phyloP scores from a whole-genome alignment of 2,888 invertebrate genomes.

The Cetonia aurata region DNA sequence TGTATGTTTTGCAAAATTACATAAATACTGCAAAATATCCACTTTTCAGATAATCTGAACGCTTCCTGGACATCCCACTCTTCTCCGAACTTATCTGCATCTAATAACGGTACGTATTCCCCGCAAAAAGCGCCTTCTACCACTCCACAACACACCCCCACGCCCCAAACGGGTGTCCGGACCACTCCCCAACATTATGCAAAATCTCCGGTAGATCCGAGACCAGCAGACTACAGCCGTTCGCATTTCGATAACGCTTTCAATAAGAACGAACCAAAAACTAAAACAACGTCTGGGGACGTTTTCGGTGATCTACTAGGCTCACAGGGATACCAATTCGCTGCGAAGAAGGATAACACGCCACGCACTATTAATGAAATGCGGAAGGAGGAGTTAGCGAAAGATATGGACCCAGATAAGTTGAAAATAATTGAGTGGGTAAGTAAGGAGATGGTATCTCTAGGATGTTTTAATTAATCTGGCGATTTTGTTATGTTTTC shows the following conservation, averaged over 20 bases:
- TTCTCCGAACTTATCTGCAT: constrained; percentile 42
- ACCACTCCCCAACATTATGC: constrained; percentile 61
- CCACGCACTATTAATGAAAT: constrained; percentile 93
- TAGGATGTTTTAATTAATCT: background rate
- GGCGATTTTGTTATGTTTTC: constrained; percentile 41
- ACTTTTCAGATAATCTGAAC: constrained; percentile 61
- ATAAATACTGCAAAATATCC: background rate
- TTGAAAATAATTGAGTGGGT: constrained; percentile 87
- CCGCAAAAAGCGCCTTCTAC: constrained; percentile 59
- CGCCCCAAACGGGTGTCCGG: constrained; percentile 56
- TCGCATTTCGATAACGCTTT: constrained; percentile 76
- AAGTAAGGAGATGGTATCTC: constrained; percentile 46
- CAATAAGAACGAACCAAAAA: constrained; percentile 54
- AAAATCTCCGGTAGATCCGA: constrained; percentile 63
- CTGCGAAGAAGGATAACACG: constrained; percentile 78
- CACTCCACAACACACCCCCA: constrained; percentile 49
- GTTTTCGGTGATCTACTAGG: constrained; percentile 93
- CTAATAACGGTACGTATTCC: constrained; percentile 51
- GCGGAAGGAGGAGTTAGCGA: constrained; percentile 88
- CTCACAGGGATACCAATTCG: constrained; percentile 88
- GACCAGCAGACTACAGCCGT: constrained; percentile 75
- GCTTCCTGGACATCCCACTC: constrained; percentile 51
- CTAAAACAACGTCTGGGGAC: constrained; percentile 62
- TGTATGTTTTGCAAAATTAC: too few relatives aligned
- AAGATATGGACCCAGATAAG: constrained; percentile 93